Percentiles rank a stretch among this genome's conserved stretches.
Conservation (phyloP, 1,140 invertebrate species). For the Drosophila repletoides region DNA sequence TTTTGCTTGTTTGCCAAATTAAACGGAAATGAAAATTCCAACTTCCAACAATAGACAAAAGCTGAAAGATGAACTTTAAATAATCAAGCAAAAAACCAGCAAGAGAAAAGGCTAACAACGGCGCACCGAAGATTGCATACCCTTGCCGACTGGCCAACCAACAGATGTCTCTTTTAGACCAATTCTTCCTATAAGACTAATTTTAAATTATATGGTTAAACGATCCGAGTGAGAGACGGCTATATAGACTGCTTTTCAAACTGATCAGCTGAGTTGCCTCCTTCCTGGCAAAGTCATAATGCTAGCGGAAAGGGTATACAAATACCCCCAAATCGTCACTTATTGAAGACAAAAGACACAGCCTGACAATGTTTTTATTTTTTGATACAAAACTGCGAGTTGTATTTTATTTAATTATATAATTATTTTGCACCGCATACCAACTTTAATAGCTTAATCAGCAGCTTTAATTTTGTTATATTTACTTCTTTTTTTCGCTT, state of each 20-base stretch:
- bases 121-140: no score
- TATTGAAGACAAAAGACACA: constrained; percentile 16
- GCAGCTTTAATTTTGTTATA: constrained; percentile 6
- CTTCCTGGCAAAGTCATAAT: no score
- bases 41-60: no score
- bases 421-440: constrained; percentile 1
- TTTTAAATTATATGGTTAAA: no score
- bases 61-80: background rate
- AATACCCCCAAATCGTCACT: constrained; percentile 3
- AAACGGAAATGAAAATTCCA: constrained; percentile 32
- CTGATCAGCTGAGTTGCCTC: no score
- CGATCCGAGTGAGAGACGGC: no score
- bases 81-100: background rate
- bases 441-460: constrained; percentile 10
- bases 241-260: no score
- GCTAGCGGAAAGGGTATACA: no score
- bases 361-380: background rate
- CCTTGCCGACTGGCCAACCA: no score
- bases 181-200: no score
- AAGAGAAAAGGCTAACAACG: no score
- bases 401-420: constrained; percentile 14
- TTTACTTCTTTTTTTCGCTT: background rate
- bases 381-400: background rate
- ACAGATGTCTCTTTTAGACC: no score
- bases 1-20: constrained; percentile 28